Conservation (phyloP, 2,113 vertebrate genomes). For the Pristiophorus japonicus region DNA sequence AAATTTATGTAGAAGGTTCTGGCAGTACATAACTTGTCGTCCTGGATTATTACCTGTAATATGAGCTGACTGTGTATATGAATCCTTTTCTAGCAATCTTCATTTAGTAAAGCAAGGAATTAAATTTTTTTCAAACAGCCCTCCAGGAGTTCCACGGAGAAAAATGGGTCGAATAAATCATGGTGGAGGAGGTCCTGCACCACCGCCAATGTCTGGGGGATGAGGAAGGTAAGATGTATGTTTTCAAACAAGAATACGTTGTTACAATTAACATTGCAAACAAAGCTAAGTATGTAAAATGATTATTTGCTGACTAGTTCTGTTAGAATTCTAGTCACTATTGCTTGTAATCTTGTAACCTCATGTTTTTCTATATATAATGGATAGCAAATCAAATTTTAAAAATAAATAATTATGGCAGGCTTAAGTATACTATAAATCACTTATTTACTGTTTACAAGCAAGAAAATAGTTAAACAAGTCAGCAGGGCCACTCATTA, state of each 20-base stretch:
- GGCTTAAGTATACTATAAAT: neutral
- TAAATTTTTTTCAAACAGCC: constrained; percentile 53
- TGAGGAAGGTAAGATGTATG: constrained; percentile 87
- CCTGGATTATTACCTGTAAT: neutral
- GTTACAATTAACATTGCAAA: neutral
- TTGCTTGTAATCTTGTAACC: neutral
- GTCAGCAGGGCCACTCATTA: neutral
- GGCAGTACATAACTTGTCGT: neutral
- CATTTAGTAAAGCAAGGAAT: neutral
- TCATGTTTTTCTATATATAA: neutral
- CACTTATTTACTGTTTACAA: neutral
- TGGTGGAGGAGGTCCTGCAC: constrained; percentile 67
- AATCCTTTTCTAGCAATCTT: neutral
- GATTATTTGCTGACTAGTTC: neutral
- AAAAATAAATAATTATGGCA: neutral
- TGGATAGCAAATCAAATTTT: neutral
- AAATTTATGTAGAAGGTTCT: neutral
- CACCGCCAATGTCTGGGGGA: constrained; percentile 94
- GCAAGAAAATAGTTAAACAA: neutral
- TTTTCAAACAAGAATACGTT: neutral
- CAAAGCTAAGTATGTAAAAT: neutral
- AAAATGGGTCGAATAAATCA: constrained; percentile 86
- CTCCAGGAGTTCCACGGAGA: constrained; percentile 76
- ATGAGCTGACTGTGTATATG: neutral
- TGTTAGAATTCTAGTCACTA: neutral